Conservation (phyloP, 2,888 invertebrate genomes). For the Teleiodes luculella region DNA sequence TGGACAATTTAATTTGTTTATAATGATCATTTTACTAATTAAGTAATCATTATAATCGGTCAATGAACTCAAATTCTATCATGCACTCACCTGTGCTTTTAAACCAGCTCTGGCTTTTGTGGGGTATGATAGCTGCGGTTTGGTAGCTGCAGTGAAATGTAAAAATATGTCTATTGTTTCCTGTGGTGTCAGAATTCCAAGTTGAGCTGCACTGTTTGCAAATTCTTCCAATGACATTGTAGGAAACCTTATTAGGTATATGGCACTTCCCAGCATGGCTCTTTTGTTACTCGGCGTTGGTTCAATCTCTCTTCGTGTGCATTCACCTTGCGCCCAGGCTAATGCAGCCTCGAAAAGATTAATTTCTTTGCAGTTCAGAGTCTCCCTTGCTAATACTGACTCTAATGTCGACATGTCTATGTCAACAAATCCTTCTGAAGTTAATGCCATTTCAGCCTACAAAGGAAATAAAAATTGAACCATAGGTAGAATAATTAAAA, state of each 20-base stretch:
- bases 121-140: slow-evolving; percentile 90
- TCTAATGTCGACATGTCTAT: slow-evolving; percentile 96
- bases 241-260: slow-evolving; percentile 94
- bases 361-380: slow-evolving; percentile 96
- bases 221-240: slow-evolving; percentile 95
- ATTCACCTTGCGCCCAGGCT: slow-evolving; percentile 96
- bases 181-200: slow-evolving; percentile 92
- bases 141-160: slow-evolving; percentile 93
- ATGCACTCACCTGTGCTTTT: slow-evolving; percentile 85
- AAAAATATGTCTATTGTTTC: slow-evolving; percentile 97
- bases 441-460: slow-evolving; percentile 96
- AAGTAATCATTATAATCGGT: too few species aligned
- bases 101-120: slow-evolving; percentile 91
- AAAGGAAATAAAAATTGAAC: slow-evolving; percentile 45
- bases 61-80: not conserved
- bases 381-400: slow-evolving; percentile 94
- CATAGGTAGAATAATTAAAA: slow-evolving; percentile 59
- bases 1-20: not conserved
- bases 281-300: slow-evolving; percentile 88
- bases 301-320: slow-evolving; percentile 89
- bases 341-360: slow-evolving; percentile 93
- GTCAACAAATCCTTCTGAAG: slow-evolving; percentile 96
- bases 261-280: slow-evolving; percentile 85
- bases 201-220: slow-evolving; percentile 96
- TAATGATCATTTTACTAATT: too few species aligned